phyloP scores from a whole-genome alignment of 1,140 invertebrate genomes.

The Ladona fulva region DNA sequence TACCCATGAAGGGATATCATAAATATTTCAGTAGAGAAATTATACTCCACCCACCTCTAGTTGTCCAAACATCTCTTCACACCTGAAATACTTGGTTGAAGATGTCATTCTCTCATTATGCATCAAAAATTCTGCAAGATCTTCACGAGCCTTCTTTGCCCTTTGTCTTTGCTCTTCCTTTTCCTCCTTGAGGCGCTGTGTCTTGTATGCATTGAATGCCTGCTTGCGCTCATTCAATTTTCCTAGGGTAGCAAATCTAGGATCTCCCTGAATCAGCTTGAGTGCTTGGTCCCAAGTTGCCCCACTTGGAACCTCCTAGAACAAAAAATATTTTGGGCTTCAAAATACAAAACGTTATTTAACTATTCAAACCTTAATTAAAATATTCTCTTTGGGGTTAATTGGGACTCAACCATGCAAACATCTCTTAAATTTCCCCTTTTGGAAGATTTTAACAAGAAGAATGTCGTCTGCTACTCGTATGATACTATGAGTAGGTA shows the following conservation, averaged over 20 bases:
- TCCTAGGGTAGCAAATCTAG: slow-evolving; percentile 87
- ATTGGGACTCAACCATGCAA: too few species aligned
- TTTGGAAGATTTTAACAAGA: too few species aligned
- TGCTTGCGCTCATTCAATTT: slow-evolving; percentile 96
- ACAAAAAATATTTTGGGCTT: too few species aligned
- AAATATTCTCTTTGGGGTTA: too few species aligned
- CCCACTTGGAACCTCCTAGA: slow-evolving; percentile 82
- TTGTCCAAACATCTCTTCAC: slow-evolving; percentile 74
- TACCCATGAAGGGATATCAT: too few species aligned
- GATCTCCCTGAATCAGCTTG: slow-evolving; percentile 87
- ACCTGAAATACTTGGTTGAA: slow-evolving; percentile 82
- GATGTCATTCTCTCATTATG: slow-evolving; percentile 84
- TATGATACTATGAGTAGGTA: too few species aligned
- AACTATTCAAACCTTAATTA: too few species aligned
- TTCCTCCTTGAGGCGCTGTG: slow-evolving; percentile 92
- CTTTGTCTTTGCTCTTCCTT: slow-evolving; percentile 87
- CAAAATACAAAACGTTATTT: too few species aligned
- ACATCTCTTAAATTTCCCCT: too few species aligned
- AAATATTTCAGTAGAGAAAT: too few species aligned
- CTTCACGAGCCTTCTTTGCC: slow-evolving; percentile 95
- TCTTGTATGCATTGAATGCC: slow-evolving; percentile 98
- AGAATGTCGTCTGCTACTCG: too few species aligned
- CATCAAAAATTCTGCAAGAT: slow-evolving; percentile 89
- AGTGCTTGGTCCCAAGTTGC: slow-evolving; percentile 96
- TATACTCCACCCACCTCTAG: slow-evolving; percentile 47